Conservation (phyloP, 2,797 vertebrate species). For the Poeciliopsis infans region DNA sequence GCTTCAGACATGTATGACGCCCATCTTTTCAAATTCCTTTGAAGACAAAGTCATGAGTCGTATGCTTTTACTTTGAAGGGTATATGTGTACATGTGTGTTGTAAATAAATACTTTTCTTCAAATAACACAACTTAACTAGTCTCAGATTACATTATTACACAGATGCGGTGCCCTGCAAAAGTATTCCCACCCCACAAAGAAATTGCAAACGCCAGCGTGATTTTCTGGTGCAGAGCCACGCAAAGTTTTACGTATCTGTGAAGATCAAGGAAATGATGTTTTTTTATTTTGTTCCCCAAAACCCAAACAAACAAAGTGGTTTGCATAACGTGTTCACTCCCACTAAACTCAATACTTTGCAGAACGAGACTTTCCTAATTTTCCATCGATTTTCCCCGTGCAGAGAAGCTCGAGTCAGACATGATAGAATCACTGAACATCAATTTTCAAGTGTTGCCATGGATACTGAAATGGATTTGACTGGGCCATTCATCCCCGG, state of each 20-base stretch:
- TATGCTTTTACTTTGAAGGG: slow-evolving; percentile 94
- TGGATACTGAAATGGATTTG: not conserved
- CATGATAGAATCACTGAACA: not conserved
- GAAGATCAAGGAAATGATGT: not conserved
- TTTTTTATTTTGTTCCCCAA: not conserved
- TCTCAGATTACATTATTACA: slow-evolving; percentile 61
- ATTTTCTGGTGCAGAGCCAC: not conserved
- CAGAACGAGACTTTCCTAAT: not conserved
- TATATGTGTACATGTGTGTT: slow-evolving; percentile 93
- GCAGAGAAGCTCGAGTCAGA: not conserved
- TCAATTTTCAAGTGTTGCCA: not conserved
- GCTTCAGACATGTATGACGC: slow-evolving; percentile 74
- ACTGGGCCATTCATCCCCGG: not conserved
- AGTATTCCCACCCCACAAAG: not conserved
- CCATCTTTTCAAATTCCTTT: slow-evolving; percentile 83
- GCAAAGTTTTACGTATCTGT: not conserved
- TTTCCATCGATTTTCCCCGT: not conserved
- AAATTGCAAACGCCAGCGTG: not conserved
- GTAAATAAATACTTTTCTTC: slow-evolving; percentile 96
- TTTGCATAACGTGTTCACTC: not conserved
- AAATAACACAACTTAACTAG: slow-evolving; percentile 90
- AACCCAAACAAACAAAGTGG: not conserved
- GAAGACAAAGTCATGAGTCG: slow-evolving; percentile 80
- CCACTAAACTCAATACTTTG: not conserved
- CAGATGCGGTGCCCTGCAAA: not conserved